Base-by-base conservation (phyloP, 1,140 invertebrate species). In the Hylaeus anthracinus region DNA sequence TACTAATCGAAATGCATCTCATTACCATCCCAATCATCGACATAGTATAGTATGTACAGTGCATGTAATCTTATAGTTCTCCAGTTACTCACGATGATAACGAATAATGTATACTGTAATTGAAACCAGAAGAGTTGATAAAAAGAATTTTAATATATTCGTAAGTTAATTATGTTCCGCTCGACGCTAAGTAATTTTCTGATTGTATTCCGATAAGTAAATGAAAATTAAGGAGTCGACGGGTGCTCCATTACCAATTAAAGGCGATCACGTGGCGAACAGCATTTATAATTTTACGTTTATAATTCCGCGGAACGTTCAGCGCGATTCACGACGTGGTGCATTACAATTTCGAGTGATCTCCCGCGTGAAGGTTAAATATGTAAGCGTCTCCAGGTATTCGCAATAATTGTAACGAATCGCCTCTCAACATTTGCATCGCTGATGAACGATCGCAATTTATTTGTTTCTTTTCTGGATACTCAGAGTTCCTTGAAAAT, bases 201-300 rank as follows among this genome's bases (percentile, higher is more conserved):
- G 73, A 76, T 76, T 51, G 73, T 67, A 67, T 48, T 48, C 43
- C 41, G 63, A 43, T 45, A 60, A 76, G 66, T 14, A 37, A 76
- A 72, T 79, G 12, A 45, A 72, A 39, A 37, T 64, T 37, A 64
- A 63, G 5, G 58, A 37, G 58, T 9, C n/a, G 39, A 3, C 58
- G 67, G 26, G 51, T 15, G 69, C 43, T 41, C 37, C 12, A 37
- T 45, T 43, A 6, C n/a, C 39, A 12, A 26, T 15, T 45, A 37
- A 15, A 37, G 12, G 72, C 12, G 5, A 39, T 71, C 58, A 63
- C 67, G 58, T 63, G 48, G 39, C 4, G 45, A 5, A 55, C 61
- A 10, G 56, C 48, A 63, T 55, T 72, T 72, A 72, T 64, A 72
- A 55, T 63, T 71, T 70, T 4, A 26, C 8, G 45, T 66, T 78